Conservation (phyloP, 2,888 invertebrate species). For the Zele albiditarsus region DNA sequence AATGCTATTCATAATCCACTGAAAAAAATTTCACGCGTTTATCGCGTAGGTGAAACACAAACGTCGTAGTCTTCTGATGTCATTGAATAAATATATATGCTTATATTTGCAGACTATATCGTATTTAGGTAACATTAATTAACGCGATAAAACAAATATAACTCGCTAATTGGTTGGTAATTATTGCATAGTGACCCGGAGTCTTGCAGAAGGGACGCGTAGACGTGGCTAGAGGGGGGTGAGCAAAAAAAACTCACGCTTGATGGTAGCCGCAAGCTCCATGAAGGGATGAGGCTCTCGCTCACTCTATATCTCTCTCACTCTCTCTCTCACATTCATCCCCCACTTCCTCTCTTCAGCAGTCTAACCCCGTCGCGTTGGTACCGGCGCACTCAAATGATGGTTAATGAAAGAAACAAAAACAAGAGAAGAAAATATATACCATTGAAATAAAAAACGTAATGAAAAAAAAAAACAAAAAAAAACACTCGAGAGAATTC, state of each 20-base stretch:
- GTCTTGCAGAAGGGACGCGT: conserved; percentile 43
- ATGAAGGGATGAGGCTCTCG: not conserved
- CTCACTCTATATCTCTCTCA: not conserved
- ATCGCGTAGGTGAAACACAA: not conserved
- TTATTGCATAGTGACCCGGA: conserved; percentile 66
- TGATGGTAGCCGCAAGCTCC: conserved; percentile 10
- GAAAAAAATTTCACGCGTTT: not conserved
- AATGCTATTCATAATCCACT: not conserved
- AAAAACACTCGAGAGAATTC: not conserved
- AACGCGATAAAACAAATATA: conserved; percentile 67
- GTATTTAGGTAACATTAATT: conserved; percentile 67
- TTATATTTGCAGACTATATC: not conserved
- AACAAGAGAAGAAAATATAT: not conserved
- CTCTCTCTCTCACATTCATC: not conserved
- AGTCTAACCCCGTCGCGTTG: not conserved
- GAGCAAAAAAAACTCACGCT: conserved; percentile 23
- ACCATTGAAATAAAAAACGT: not conserved
- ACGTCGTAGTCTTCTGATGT: not conserved
- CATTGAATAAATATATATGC: not conserved
- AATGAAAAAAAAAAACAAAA: conserved; percentile 21
- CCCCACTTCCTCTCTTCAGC: not conserved
- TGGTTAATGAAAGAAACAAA: not conserved
- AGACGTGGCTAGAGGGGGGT: conserved; percentile 20
- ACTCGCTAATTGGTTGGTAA: conserved; percentile 70
- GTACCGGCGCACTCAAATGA: not conserved